These are phyloP conservation scores for Xanthostigma xanthostigma DNA, from an alignment of 2,888 invertebrate species.

Conservation along the genomic window DNA sequence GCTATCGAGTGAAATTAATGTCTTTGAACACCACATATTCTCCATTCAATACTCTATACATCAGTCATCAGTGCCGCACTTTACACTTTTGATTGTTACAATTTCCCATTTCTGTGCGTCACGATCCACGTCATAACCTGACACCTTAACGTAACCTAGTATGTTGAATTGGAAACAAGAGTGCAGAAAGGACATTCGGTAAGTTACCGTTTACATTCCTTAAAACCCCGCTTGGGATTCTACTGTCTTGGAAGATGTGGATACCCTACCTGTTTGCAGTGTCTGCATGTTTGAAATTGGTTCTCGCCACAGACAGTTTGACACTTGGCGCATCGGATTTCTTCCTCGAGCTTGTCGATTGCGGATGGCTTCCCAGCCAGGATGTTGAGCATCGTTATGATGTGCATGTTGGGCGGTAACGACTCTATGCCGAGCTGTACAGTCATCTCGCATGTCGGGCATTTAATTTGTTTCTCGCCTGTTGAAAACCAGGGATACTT, in stretches of 20 bases:
- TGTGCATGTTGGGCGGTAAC: slow-evolving; percentile 52
- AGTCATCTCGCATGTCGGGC: slow-evolving; percentile 41
- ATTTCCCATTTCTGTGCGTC: too few relatives aligned
- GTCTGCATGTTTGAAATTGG: slow-evolving; percentile 31
- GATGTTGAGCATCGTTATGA: slow-evolving; percentile 42
- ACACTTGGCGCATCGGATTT: slow-evolving; percentile 25
- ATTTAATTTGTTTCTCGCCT: slow-evolving; percentile 21
- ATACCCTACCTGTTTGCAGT: slow-evolving; percentile 42
- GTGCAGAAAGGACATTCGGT: neutral
- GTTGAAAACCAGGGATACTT: neutral
- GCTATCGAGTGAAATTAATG: too few relatives aligned
- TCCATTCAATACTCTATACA: too few relatives aligned
- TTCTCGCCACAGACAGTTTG: slow-evolving; percentile 19
- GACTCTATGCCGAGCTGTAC: slow-evolving; percentile 31
- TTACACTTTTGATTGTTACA: neutral
- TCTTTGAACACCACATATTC: too few relatives aligned
- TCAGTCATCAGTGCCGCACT: neutral
- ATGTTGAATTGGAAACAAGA: neutral
- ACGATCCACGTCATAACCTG: too few relatives aligned
- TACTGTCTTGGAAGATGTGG: neutral
- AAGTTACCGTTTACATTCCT: too few relatives aligned
- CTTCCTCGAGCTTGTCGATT: neutral
- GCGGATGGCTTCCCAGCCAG: slow-evolving; percentile 23
- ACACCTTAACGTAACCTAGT: too few relatives aligned
- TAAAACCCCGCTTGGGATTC: too few relatives aligned